These are phyloP conservation scores for Cetoscarus ocellatus DNA, from an alignment of 2,797 vertebrate genomes.

Conservation along the genomic window DNA sequence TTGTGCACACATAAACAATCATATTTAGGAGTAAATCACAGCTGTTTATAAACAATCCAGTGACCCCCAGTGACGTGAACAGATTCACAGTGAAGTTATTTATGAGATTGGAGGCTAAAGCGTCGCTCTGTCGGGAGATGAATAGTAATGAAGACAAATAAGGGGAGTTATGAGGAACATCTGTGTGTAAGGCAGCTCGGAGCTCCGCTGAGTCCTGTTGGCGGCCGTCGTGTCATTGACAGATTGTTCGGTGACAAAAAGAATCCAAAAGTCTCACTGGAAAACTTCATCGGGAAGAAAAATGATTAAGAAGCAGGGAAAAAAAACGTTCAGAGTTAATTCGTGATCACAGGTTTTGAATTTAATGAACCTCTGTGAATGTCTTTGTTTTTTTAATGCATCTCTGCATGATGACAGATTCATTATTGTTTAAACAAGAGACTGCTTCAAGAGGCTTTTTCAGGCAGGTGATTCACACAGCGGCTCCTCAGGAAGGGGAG, in stretches of 20 bases:
- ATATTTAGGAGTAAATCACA: constrained; percentile 43
- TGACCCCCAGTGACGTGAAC: constrained; percentile 56
- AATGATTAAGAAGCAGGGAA: constrained; percentile 10
- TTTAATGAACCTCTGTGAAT: constrained; percentile 15
- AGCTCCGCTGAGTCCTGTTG: constrained; percentile 71
- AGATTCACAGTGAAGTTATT: constrained; percentile 70
- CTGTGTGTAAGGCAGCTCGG: constrained; percentile 66
- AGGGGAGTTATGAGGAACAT: constrained; percentile 77
- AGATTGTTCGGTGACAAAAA: constrained; percentile 71
- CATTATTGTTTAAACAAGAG: constrained; percentile 33
- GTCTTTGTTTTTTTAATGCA: constrained; percentile 26
- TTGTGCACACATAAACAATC: neutral
- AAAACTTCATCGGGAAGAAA: constrained; percentile 54
- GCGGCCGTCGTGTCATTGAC: constrained; percentile 71
- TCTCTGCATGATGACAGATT: constrained; percentile 41
- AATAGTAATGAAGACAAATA: constrained; percentile 79
- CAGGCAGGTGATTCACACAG: constrained; percentile 24
- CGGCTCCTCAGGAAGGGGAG: constrained; percentile 7
- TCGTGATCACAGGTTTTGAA: constrained; percentile 26
- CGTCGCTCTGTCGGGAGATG: constrained; percentile 46
- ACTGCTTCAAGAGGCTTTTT: constrained; percentile 19
- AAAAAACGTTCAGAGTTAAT: constrained; percentile 31
- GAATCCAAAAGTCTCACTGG: constrained; percentile 57
- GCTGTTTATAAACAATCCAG: constrained; percentile 71
- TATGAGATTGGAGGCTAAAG: constrained; percentile 54